A percentile compares a stretch with the other conserved stretches of the same genome.
These are phyloP conservation scores for Ommatoiulus sabulosus DNA, from an alignment of 2,888 invertebrate genomes.

Conservation along the genomic window DNA sequence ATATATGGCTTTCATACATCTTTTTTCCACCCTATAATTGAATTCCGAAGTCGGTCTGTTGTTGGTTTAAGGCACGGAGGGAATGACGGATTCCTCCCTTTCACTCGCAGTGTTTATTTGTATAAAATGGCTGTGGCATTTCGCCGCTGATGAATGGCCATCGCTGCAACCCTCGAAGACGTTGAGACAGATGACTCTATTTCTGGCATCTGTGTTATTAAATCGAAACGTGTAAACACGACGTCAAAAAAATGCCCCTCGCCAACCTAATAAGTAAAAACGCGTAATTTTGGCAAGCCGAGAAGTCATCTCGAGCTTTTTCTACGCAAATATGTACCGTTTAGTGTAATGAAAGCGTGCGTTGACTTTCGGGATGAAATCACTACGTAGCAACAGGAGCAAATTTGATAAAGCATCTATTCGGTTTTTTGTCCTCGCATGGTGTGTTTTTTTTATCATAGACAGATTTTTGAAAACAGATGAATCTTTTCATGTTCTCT, in stretches of 20 bases:
- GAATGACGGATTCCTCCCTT: conserved; percentile 43
- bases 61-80: conserved; percentile 23
- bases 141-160: conserved; percentile 26
- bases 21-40: conserved; percentile 36
- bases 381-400: background rate
- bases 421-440: background rate
- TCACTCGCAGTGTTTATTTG: conserved; percentile 36
- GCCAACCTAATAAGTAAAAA: background rate
- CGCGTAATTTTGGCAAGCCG: background rate
- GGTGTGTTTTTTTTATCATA: background rate
- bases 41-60: conserved; percentile 14
- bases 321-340: conserved; percentile 23
- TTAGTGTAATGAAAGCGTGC: background rate
- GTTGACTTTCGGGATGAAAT: background rate
- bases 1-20: conserved; percentile 17
- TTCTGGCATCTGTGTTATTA: conserved; percentile 21
- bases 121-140: conserved; percentile 43
- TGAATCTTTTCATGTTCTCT: background rate
- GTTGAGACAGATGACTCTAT: conserved; percentile 32
- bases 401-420: background rate
- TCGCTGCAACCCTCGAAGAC: background rate
- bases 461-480: background rate
- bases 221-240: conserved; percentile 43
- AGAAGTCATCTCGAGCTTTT: background rate
- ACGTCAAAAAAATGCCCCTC: background rate